phyloP scores from a whole-genome alignment of 2,797 vertebrate species.

The Aotus griseimembra region DNA sequence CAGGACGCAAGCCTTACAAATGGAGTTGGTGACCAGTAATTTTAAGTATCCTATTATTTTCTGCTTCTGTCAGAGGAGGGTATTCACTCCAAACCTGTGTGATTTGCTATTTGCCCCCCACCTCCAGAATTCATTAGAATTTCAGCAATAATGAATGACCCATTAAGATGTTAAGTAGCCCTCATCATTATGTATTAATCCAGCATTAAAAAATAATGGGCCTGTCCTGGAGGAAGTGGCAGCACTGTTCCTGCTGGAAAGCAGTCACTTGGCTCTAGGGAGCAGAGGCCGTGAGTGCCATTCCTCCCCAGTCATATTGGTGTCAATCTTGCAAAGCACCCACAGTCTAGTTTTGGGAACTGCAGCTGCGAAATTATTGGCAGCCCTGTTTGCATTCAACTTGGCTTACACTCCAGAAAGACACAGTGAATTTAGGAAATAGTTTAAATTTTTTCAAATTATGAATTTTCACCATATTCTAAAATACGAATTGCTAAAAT shows the following conservation, averaged over 20 bases:
- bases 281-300: neutral
- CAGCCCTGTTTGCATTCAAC: neutral
- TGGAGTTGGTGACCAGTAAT: conserved; percentile 61
- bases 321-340: neutral
- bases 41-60: conserved; percentile 66
- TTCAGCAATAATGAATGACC: conserved; percentile 81
- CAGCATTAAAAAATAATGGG: conserved; percentile 71
- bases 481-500: neutral
- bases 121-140: conserved; percentile 4
- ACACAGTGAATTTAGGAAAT: neutral
- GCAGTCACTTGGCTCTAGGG: neutral
- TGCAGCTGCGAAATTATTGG: neutral
- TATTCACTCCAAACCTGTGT: conserved; percentile 62
- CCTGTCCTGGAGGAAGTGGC: conserved; percentile 40
- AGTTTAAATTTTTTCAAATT: neutral
- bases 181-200: conserved; percentile 80
- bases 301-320: neutral
- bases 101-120: conserved; percentile 52
- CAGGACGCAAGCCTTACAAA: neutral
- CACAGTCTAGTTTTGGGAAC: neutral
- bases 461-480: neutral
- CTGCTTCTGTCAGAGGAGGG: conserved; percentile 77
- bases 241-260: neutral
- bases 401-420: neutral
- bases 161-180: conserved; percentile 79